Base-by-base conservation (phyloP, 1,140 invertebrate genomes). In the Heliconius hermathena region DNA sequence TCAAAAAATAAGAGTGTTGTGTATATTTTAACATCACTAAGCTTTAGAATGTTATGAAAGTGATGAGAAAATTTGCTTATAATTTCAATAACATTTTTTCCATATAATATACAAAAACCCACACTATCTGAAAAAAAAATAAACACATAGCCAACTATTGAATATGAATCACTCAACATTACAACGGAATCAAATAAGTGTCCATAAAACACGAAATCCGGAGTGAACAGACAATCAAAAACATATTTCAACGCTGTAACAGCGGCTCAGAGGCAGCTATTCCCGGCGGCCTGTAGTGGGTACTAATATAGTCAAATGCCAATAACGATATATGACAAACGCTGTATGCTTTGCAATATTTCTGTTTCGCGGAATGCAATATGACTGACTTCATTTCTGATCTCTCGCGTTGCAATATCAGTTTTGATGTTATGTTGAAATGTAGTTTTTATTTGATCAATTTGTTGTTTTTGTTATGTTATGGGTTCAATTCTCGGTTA, bases 301-400 rank as follows among this genome's bases (percentile, higher is more conserved):
- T 26, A 70, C 76, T 80, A 80, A 74, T 81, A 74, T 36, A 57
- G 29, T 73, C 38, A 41, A 76, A 80, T 52, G 57, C 72, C 76
- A 77, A 77, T 80, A 80, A 80, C 82, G 76, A 80, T 76, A 79
- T 83, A 88, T 88, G 84, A 88, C 82, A 84, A 88, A 82, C 74
- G 82, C 81, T 87, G 83, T 86, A 36, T 83, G 81, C 84, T 71
- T 84, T 82, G 82, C 82, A 73, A 77, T 80, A 80, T 66, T 11
- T 66, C 26, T 57, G 54, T n/a, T 76, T 41, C 81, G 74, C 81
- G 81, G 85, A 88, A 85, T 85, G 87, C 87, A 88, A 88, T 88
- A 88, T 85, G 83, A 83, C 82, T 88, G 83, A 83, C 82, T 88
- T 79, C 81, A 79, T 81, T 77, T 78, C 54, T 29, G 54, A 49